Evolutionary conservation across 2,797 vertebrate genomes (phyloP).

Genomic region (Agapornis canus): DNA sequence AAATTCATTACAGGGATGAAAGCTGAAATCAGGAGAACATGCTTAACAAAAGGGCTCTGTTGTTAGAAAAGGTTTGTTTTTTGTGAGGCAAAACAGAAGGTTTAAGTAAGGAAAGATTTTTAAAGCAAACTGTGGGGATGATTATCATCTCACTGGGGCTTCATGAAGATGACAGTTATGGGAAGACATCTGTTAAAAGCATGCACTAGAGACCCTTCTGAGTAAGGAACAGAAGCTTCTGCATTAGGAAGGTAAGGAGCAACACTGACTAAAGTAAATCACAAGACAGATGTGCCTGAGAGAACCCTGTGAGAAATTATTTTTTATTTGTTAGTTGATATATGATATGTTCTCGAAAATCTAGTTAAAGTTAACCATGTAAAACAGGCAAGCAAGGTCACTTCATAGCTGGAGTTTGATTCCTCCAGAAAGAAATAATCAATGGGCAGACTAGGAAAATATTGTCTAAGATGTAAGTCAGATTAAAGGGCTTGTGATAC

Average conservation of each 20-base stretch:
- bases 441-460: background rate
- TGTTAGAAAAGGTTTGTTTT: background rate
- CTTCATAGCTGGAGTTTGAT: background rate
- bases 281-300: slow-evolving; percentile 9
- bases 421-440: background rate
- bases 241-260: background rate
- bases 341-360: background rate
- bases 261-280: background rate
- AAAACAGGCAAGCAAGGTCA: background rate
- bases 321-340: background rate
- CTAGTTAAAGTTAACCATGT: background rate
- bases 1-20: background rate
- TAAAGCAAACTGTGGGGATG: background rate
- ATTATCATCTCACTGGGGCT: slow-evolving; percentile 1
- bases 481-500: background rate
- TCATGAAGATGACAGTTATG: background rate
- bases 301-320: background rate
- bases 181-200: slow-evolving; percentile 28
- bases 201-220: background rate
- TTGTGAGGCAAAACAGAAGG: background rate
- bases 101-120: background rate
- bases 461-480: background rate
- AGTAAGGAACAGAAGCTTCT: slow-evolving; percentile 1
- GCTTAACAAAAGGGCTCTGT: background rate
- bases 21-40: background rate